These are phyloP conservation scores for Aphelenchoides fujianensis DNA, from an alignment of 1,140 invertebrate genomes.

Conservation along the genomic window DNA sequence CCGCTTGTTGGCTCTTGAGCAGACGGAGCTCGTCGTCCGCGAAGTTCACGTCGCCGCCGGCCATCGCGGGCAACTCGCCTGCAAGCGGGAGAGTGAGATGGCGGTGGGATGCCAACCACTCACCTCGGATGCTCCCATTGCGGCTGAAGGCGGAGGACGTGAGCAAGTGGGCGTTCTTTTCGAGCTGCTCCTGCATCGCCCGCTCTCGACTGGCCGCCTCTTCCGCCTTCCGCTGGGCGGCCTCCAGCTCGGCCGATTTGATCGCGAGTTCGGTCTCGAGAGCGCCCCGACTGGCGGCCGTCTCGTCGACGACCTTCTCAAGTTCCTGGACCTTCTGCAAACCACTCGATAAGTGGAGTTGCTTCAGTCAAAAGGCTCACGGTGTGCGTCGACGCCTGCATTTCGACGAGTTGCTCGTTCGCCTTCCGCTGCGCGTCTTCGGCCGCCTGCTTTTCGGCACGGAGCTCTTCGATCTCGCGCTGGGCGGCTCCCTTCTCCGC, in stretches of 20 bases:
- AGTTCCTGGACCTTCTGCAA: not conserved
- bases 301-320: not conserved
- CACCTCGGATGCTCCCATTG: constrained; percentile 24
- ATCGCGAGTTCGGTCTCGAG: not conserved
- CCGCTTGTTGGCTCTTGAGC: constrained; percentile 39
- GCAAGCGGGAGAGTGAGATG: not conserved
- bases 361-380: no score
- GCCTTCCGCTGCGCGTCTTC: not conserved
- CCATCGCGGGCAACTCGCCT: constrained; percentile 28
- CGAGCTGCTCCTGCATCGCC: constrained; percentile 49
- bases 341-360: not conserved
- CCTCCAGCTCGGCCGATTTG: not conserved
- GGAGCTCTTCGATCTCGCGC: constrained; percentile 1
- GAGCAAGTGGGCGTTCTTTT: constrained; percentile 49
- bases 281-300: not conserved
- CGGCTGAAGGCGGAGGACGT: constrained; percentile 25
- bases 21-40: constrained; percentile 35
- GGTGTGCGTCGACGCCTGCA: not conserved
- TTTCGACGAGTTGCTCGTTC: not conserved
- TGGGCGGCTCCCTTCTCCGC: not conserved
- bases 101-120: not conserved
- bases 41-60: constrained; percentile 25
- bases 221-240: not conserved
- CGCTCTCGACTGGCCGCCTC: not conserved
- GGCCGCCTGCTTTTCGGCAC: constrained; percentile 11